Base-by-base conservation (phyloP, 2,113 vertebrate species). In the Gobio gobio region DNA sequence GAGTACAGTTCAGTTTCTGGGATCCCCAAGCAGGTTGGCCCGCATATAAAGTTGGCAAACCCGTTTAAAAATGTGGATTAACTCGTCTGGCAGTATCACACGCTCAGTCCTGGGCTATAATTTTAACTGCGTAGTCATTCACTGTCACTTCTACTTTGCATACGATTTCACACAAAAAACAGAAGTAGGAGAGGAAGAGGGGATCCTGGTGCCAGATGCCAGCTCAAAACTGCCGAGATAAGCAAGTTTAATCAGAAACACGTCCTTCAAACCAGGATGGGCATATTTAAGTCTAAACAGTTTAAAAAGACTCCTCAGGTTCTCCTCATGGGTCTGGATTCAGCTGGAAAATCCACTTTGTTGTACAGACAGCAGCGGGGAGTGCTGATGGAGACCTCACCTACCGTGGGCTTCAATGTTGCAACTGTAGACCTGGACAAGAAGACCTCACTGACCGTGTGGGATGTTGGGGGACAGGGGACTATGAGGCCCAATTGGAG, bases 321-420 rank as follows among this genome's bases (percentile, higher is more conserved):
- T 70, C 74, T 94, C 20, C 58, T 95, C 36, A 73, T 94, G 83
- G 94, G 95, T 36, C 84, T 96, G 86, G 95, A 96, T 87, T 94
- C 90, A 0, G 87, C 95, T 4, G 95, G 95, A 2, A 96, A 96
- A 89, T 94, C 95, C 0, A 95, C 95, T 5, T 83, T 96, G n/a
- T 80, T 96, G 10, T 96, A 95, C 90, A 93, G 87, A 58, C 92
- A 97, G 59, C 95, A 96, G 87, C 93, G 88, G 0, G 83, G 95
- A 8, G 79, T 87, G 87, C 83, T 89, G n/a, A 92, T 97, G 92
- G 91, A 95, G 29, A 97, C 96, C 0, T 94, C 94, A 0, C 97
- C 97, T 0, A 97, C 97, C 0, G 86, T 97, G 3, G 97, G 97
- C 13, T 99, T 99, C 88, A 99, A 98, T 0, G 97, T 97, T 74